Evolutionary conservation across 2,113 vertebrate genomes (phyloP).

Genomic region (Gracilinanus agilis): DNA sequence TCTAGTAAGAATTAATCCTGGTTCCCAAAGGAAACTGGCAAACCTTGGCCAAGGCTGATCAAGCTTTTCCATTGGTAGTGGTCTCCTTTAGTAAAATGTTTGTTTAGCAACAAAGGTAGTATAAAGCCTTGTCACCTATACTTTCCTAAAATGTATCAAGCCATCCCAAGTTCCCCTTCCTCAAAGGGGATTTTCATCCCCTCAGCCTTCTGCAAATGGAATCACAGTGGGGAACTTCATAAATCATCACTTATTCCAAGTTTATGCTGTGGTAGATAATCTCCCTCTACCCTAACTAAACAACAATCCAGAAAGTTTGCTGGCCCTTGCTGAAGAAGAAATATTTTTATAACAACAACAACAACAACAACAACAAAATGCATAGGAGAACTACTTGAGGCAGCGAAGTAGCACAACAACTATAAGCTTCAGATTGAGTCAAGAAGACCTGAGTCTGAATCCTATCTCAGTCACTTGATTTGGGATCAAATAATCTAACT

Average conservation of each 20-base stretch:
- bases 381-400: neutral
- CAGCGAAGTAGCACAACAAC: neutral
- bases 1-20: neutral
- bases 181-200: neutral
- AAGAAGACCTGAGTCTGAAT: neutral
- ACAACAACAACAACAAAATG: neutral
- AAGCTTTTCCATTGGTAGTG: neutral
- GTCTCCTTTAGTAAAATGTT: neutral
- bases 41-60: neutral
- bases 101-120: neutral
- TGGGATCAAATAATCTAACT: neutral
- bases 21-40: neutral
- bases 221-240: neutral
- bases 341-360: neutral
- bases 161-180: neutral
- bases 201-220: neutral
- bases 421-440: neutral
- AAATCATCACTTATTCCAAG: neutral
- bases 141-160: neutral
- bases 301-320: neutral
- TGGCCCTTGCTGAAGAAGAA: neutral
- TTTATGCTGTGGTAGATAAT: neutral
- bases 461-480: neutral
- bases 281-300: neutral
- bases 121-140: neutral